Percentiles rank a stretch among this genome's conserved stretches.
Conservation (phyloP, 2,797 vertebrate species). For the Ibycter americanus region DNA sequence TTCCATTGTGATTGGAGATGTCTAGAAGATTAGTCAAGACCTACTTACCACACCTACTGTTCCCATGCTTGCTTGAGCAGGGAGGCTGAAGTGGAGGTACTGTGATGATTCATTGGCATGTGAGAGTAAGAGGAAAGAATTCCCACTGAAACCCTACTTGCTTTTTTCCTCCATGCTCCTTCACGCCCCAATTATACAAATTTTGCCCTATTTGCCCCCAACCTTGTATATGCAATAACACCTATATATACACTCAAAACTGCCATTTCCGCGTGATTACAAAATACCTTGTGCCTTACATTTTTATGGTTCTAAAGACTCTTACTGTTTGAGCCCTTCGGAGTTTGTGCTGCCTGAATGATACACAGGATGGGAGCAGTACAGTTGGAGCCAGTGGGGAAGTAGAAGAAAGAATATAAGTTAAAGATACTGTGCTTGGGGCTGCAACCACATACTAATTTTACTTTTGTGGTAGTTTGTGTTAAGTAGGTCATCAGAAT, state of each 20-base stretch:
- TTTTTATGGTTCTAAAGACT: neutral
- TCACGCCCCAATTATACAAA: neutral
- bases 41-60: neutral
- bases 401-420: neutral
- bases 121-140: neutral
- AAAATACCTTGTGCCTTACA: neutral
- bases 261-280: neutral
- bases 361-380: neutral
- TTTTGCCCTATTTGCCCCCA: neutral
- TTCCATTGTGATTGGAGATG: neutral
- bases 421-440: neutral
- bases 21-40: neutral
- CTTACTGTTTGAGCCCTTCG: slow-evolving; percentile 16
- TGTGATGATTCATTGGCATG: neutral
- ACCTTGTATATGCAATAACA: neutral
- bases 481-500: neutral
- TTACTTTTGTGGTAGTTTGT: neutral
- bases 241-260: neutral
- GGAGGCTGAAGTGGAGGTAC: neutral
- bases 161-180: neutral
- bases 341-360: slow-evolving; percentile 53
- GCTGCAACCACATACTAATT: neutral
- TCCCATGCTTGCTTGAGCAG: neutral
- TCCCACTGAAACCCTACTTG: neutral
- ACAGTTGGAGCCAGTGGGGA: neutral